Evolutionary conservation across 2,888 invertebrate genomes (phyloP).

Genomic region (Nomada ferruginata): DNA sequence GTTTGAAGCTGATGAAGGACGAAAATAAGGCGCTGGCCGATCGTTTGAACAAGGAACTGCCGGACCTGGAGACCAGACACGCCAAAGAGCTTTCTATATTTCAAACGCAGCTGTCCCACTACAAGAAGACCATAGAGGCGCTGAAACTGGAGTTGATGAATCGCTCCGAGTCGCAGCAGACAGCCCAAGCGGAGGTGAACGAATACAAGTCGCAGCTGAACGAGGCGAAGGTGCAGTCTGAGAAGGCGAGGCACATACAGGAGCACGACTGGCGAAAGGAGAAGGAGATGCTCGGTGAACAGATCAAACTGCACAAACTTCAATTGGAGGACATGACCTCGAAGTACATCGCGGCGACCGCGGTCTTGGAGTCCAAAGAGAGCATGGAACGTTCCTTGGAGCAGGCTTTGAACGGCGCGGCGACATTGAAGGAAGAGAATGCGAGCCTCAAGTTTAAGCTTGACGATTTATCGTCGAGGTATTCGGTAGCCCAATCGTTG

Average conservation of each 20-base stretch:
- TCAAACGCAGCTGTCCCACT: slow-evolving; percentile 77
- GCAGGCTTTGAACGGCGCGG: slow-evolving; percentile 77
- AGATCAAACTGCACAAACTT: slow-evolving; percentile 77
- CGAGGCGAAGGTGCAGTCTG: slow-evolving; percentile 67
- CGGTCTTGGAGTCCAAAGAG: slow-evolving; percentile 81
- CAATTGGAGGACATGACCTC: slow-evolving; percentile 81
- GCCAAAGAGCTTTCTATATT: slow-evolving; percentile 80
- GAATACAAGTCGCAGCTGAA: slow-evolving; percentile 69
- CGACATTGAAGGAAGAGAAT: slow-evolving; percentile 76
- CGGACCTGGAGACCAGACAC: slow-evolving; percentile 77
- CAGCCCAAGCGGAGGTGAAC: slow-evolving; percentile 71
- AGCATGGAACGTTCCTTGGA: slow-evolving; percentile 82
- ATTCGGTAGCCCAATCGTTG: slow-evolving; percentile 76
- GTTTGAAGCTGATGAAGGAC: slow-evolving; percentile 71
- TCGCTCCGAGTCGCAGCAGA: slow-evolving; percentile 73
- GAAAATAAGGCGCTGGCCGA: slow-evolving; percentile 72
- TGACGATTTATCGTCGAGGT: slow-evolving; percentile 78
- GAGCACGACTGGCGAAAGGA: slow-evolving; percentile 74
- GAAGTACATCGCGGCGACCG: slow-evolving; percentile 77
- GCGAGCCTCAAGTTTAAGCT: slow-evolving; percentile 76
- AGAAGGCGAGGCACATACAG: slow-evolving; percentile 63
- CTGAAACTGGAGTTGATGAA: slow-evolving; percentile 78
- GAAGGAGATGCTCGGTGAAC: slow-evolving; percentile 75
- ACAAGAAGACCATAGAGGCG: slow-evolving; percentile 78
- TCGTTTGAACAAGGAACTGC: slow-evolving; percentile 75